phyloP scores from a whole-genome alignment of 2,797 vertebrate genomes.

The Pseudochaenichthys georgianus region DNA sequence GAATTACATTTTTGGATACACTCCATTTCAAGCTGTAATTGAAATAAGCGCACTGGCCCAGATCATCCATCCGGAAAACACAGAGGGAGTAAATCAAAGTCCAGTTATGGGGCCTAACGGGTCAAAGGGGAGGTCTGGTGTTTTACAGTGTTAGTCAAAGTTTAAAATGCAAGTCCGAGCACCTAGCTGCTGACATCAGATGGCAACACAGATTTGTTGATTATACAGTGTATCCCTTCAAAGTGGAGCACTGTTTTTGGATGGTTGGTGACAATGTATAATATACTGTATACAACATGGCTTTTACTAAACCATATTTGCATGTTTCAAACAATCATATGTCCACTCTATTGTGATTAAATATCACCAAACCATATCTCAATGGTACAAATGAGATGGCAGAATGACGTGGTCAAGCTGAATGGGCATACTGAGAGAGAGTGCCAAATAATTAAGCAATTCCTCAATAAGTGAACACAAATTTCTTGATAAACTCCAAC shows the following conservation, averaged over 20 bases:
- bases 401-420: constrained; percentile 23
- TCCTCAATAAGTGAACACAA: constrained; percentile 25
- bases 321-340: constrained; percentile 32
- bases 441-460: constrained; percentile 20
- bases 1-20: constrained; percentile 59
- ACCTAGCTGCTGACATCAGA: constrained; percentile 5
- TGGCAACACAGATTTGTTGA: background rate
- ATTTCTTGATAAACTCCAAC: constrained; percentile 8
- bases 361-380: constrained; percentile 25
- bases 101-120: constrained; percentile 43
- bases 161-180: constrained; percentile 6
- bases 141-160: constrained; percentile 11
- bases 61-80: constrained; percentile 60
- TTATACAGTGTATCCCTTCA: background rate
- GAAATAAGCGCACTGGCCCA: constrained; percentile 62
- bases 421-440: constrained; percentile 22
- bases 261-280: background rate
- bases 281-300: constrained; percentile 6
- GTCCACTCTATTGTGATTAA: constrained; percentile 29
- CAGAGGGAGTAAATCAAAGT: constrained; percentile 65
- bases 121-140: constrained; percentile 48
- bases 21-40: constrained; percentile 72
- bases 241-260: background rate
- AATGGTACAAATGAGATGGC: constrained; percentile 17
- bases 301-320: constrained; percentile 22